A percentile compares a stretch with the other conserved stretches of the same genome.
Evolutionary conservation across 2,888 invertebrate genomes (phyloP).

Genomic region (Euplexia lucipara): DNA sequence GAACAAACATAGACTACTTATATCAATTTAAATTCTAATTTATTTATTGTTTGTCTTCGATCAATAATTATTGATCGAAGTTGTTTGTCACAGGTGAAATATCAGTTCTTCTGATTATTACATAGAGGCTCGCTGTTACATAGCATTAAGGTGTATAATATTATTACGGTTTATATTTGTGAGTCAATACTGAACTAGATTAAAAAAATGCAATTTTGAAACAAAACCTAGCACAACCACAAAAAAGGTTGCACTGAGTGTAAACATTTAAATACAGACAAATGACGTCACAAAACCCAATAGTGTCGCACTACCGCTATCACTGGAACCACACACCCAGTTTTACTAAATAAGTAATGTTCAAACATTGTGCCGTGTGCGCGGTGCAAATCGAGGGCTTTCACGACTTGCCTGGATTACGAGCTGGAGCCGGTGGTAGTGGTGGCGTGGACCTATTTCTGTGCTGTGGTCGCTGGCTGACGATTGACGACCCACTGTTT

Average conservation of each 20-base stretch:
- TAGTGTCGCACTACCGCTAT: constrained; percentile 13
- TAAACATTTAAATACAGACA: neutral
- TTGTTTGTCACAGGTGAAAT: too few relatives aligned
- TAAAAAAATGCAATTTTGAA: too few relatives aligned
- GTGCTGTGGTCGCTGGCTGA: constrained; percentile 20
- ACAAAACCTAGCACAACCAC: too few relatives aligned
- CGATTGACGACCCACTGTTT: neutral
- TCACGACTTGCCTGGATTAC: constrained; percentile 48
- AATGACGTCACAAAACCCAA: constrained; percentile 19
- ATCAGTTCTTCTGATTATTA: too few relatives aligned
- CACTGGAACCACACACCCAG: constrained; percentile 46
- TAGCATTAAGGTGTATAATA: too few relatives aligned
- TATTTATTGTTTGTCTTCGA: too few relatives aligned
- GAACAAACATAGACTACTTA: too few relatives aligned
- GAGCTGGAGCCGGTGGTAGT: neutral
- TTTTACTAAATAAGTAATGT: constrained; percentile 70
- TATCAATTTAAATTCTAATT: too few relatives aligned
- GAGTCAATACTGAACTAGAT: too few relatives aligned
- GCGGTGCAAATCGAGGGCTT: constrained; percentile 66
- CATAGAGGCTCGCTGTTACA: too few relatives aligned
- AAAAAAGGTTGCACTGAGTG: neutral
- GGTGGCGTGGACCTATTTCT: constrained; percentile 36
- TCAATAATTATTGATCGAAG: too few relatives aligned
- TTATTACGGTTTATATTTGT: too few relatives aligned
- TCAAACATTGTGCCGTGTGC: constrained; percentile 75